phyloP scores from a whole-genome alignment of 2,113 vertebrate species.

The Mus pahari region DNA sequence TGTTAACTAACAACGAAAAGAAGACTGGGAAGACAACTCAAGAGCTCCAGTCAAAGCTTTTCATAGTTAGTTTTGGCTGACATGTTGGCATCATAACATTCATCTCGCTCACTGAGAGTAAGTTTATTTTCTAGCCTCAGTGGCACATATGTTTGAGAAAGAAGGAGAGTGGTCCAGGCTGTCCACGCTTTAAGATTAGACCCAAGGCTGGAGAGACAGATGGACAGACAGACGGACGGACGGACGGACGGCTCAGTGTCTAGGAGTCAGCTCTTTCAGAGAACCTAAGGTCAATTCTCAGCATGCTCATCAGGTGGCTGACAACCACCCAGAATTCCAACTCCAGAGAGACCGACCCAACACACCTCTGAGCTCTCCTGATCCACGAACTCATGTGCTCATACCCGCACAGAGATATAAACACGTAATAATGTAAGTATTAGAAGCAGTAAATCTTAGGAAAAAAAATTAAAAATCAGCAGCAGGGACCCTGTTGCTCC shows the following conservation, averaged over 20 bases:
- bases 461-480: not conserved
- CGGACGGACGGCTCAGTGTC: not conserved
- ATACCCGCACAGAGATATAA: not conserved
- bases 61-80: not conserved
- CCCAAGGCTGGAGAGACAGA: not conserved
- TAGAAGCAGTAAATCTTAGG: not conserved
- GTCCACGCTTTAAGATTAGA: not conserved
- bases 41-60: not conserved
- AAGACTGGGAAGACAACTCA: not conserved
- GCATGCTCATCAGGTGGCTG: not conserved
- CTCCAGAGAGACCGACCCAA: not conserved
- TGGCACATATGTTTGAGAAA: not conserved
- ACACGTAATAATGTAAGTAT: not conserved
- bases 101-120: not conserved
- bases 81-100: not conserved
- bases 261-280: not conserved
- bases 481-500: not conserved
- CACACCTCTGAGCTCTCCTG: not conserved
- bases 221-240: no score
- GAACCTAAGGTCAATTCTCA: not conserved
- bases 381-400: not conserved
- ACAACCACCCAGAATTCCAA: not conserved
- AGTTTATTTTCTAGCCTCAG: not conserved
- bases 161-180: not conserved
- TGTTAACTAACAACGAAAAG: constrained; percentile 1